Conservation (phyloP, 2,113 vertebrate genomes). For the Melanocharis versteri region DNA sequence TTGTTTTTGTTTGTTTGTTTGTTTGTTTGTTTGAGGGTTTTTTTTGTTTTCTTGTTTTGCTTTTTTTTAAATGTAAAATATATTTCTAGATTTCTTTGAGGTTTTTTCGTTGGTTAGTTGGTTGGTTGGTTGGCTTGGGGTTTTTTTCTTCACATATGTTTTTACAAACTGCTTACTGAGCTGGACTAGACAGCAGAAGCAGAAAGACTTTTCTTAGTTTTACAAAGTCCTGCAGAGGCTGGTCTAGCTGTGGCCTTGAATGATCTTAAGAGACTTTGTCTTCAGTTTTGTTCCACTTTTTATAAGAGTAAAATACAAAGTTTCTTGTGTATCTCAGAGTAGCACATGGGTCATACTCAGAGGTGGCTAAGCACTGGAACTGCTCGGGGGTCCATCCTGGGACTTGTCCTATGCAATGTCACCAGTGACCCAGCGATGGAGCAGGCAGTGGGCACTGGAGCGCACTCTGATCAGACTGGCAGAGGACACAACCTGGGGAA, state of each 20-base stretch:
- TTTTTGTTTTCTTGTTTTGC: too few relatives aligned
- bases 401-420: background rate
- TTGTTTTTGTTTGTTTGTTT: background rate
- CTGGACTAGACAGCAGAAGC: background rate
- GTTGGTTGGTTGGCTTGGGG: background rate
- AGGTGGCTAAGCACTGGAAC: background rate
- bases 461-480: background rate
- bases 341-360: background rate
- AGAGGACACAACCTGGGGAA: background rate
- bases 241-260: background rate
- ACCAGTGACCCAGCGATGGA: background rate
- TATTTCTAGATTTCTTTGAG: background rate
- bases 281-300: background rate
- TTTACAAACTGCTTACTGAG: background rate
- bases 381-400: background rate
- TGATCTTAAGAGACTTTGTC: background rate
- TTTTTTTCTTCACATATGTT: background rate
- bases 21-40: background rate
- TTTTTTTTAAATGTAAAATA: background rate
- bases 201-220: background rate
- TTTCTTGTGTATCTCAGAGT: background rate
- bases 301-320: background rate
- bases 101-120: background rate
- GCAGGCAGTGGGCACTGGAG: background rate
- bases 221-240: background rate